Conservation (phyloP, 2,113 vertebrate species). For the Ginglymostoma cirratum region DNA sequence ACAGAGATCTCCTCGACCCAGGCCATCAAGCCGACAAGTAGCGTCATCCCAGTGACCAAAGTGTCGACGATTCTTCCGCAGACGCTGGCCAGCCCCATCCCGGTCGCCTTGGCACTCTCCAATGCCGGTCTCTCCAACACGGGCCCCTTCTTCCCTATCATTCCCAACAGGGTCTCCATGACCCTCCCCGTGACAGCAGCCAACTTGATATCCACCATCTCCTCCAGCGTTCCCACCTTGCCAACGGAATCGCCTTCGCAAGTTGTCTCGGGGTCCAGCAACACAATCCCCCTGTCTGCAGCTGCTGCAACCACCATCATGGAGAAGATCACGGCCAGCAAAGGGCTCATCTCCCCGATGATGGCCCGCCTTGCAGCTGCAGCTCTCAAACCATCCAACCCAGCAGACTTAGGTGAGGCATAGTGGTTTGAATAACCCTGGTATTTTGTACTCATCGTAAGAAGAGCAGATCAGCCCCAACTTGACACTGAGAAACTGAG, state of each 20-base stretch:
- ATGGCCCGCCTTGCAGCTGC: conserved; percentile 96
- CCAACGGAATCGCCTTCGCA: conserved; percentile 69
- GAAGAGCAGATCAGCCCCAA: not conserved
- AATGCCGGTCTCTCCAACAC: conserved; percentile 69
- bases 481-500: not conserved
- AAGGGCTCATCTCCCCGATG: conserved; percentile 96
- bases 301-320: conserved; percentile 78
- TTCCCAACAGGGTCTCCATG: conserved; percentile 69
- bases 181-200: conserved; percentile 69
- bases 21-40: conserved; percentile 62
- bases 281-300: conserved; percentile 62
- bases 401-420: conserved; percentile 75
- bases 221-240: conserved; percentile 59
- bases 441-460: not conserved
- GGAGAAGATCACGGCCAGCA: conserved; percentile 96
- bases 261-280: conserved; percentile 59
- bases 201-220: conserved; percentile 63
- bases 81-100: conserved; percentile 80
- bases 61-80: conserved; percentile 82
- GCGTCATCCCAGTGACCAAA: conserved; percentile 65
- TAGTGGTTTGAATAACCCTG: not conserved
- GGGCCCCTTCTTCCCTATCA: conserved; percentile 76
- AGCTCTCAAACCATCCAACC: conserved; percentile 79
- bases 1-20: conserved; percentile 61
- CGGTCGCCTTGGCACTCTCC: conserved; percentile 75